Base-by-base conservation (phyloP, 2,888 invertebrate species). In the Euphydryas editha region DNA sequence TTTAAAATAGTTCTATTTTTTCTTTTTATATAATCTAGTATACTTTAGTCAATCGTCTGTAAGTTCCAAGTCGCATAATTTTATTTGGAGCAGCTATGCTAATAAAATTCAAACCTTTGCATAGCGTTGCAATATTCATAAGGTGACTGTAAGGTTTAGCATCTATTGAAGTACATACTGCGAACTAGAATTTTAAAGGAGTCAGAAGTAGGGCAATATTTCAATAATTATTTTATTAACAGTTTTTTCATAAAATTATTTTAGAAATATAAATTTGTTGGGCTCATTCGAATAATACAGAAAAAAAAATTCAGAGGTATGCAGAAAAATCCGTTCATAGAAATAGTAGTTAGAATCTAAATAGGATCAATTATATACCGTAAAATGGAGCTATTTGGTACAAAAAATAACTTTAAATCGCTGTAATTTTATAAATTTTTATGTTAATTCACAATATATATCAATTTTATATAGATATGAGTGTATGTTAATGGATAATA, bases 81-180 rank as follows among this genome's bases (percentile, higher is more conserved):
- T 49, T 51, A 51, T 51, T 24, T 24, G 49, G 21, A 51, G 21
- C 21, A 51, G 49, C 49, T 24, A 51, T 51, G 49, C 15, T 51
- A 51, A 24, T 51, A 51, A 51, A 51, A 51, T 51, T 51, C 24
- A 21, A 51, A n/a, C 49, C 7, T 51, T n/a, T 51, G 49, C 49
- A 51, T 51, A 51, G 7, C 49, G 49, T 51, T 51, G 49, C 49
- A 51, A 51, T 51, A 51, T 51, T 51, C 49, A 51, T 51, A 21
- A 51, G 49, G 24, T 7, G 24, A 51, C 21, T 47, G 49, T 51
- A 51, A 51, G 49, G 24, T 24, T 24, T 51, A 51, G 24, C 24
- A 24, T 51, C 49, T 21, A 20, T 51, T n/a, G 21, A 30, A 30
- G 6, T 30, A 30, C 30, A 30, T 7, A 30, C 30, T 30, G 49